phyloP scores from a whole-genome alignment of 2,113 vertebrate genomes.

The Corydoras sp. region DNA sequence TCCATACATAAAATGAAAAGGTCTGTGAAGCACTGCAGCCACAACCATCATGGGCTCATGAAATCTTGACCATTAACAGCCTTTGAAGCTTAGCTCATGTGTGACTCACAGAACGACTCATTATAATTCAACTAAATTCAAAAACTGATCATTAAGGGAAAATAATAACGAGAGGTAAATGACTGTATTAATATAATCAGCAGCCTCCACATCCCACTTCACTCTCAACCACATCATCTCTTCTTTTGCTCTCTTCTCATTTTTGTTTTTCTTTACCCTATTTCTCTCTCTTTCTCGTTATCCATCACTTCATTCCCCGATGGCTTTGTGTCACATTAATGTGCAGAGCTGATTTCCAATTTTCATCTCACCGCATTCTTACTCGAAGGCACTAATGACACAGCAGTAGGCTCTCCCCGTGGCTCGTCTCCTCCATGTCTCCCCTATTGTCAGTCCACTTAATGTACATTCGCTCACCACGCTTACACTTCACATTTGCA shows the following conservation, averaged over 20 bases:
- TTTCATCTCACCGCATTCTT: constrained; percentile 7
- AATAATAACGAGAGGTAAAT: background rate
- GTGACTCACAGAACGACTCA: background rate
- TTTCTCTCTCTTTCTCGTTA: background rate
- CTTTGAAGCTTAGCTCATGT: background rate
- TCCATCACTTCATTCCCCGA: background rate
- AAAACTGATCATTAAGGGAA: background rate
- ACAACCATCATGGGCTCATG: background rate
- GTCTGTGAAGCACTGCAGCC: background rate
- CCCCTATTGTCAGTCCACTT: background rate
- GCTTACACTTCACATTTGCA: background rate
- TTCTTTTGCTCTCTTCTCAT: background rate
- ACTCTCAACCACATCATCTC: background rate
- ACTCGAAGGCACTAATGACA: constrained; percentile 21
- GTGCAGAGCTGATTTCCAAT: constrained; percentile 18
- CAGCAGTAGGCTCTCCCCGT: background rate
- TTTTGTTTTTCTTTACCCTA: background rate
- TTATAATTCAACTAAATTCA: background rate
- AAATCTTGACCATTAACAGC: background rate
- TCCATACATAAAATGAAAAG: too few species aligned
- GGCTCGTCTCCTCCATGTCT: constrained; percentile 11
- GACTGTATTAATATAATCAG: background rate
- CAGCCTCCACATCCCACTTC: background rate
- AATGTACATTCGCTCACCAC: background rate
- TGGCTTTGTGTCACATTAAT: constrained; percentile 11